Evolutionary conservation across 2,113 vertebrate species (phyloP), one percentile per base, ranked within the genome.

Genomic region (Bucco capensis): DNA sequence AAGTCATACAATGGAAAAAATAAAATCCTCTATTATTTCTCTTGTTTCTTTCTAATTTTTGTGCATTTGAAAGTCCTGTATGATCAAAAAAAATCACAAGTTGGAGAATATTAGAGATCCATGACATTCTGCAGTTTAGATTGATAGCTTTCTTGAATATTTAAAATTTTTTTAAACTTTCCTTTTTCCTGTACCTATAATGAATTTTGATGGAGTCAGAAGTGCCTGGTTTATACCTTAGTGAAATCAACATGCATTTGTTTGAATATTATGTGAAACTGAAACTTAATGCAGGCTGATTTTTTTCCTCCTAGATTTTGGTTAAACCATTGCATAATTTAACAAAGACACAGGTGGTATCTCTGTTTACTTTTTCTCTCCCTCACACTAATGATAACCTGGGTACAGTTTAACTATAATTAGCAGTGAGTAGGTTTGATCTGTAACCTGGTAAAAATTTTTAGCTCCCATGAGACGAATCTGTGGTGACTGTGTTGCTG

Each of bases 401-500:
- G 1, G 17, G 6, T 50, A 30, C 15, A 7, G 9, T 66, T 77
- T 27, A 74, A 42, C 62, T 78, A 84, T 58, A 3, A n/a, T 78
- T 75, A 64, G 4, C 19, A 35, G 14, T n/a, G 19, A 38, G 14
- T 14, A 37, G 14, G 14, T 57, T 69, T 76, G 44, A 44, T 69
- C 25, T 86, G 3, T 66, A 62, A n/a, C 7, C 12, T 40, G 19
- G 10, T 38, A 78, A 54, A 25, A 60, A 23, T 3, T 5, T 62
- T 51, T 35, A 31, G n/a, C 38, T 89, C 56, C 27, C 1, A 1
- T 13, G 61, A 56, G 5, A 16, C 64, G 18, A 60, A 44, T 44
- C 18, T 12, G 8, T 78, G 7, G 0, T 50, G 19, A 13, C 51
- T 74, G 9, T 35, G 9, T 46, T 0, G 0, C 31, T 54, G 5